Percentiles rank a stretch among this genome's conserved stretches.
Evolutionary conservation across 2,888 invertebrate species (phyloP).

Genomic region (Leucophenga montana): DNA sequence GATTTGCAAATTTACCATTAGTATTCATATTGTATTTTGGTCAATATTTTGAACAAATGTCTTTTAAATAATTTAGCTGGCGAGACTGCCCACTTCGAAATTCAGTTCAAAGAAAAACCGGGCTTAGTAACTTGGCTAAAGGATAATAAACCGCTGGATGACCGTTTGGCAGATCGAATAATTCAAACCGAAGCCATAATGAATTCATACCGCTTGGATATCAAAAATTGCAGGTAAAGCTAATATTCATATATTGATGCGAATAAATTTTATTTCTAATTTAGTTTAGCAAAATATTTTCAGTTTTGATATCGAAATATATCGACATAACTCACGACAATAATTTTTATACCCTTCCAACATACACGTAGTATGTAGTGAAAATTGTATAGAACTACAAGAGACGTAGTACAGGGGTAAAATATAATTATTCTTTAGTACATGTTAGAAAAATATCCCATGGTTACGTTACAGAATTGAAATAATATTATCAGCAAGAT

Average conservation of each 20-base stretch:
- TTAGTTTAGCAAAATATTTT: not conserved
- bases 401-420: too few relatives aligned
- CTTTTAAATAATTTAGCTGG: slow-evolving; percentile 77
- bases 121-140: slow-evolving; percentile 87
- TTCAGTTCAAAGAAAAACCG: slow-evolving; percentile 79
- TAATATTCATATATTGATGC: not conserved
- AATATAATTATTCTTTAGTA: too few relatives aligned
- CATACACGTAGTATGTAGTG: too few relatives aligned
- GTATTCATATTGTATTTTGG: not conserved
- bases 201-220: slow-evolving; percentile 81
- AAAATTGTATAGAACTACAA: too few relatives aligned
- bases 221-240: slow-evolving; percentile 78
- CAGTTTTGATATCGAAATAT: too few relatives aligned
- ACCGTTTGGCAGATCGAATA: slow-evolving; percentile 83
- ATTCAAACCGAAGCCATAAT: slow-evolving; percentile 77
- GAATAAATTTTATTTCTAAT: too few relatives aligned
- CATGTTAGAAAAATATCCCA: too few relatives aligned
- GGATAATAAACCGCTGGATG: slow-evolving; percentile 87
- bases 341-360: too few relatives aligned
- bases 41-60: not conserved
- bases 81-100: slow-evolving; percentile 87
- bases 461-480: too few relatives aligned
- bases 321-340: too few relatives aligned
- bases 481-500: too few relatives aligned
- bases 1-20: too few relatives aligned